These are phyloP conservation scores for Tetragnatha versicolor DNA, from an alignment of 1,140 invertebrate species.

Conservation along the genomic window DNA sequence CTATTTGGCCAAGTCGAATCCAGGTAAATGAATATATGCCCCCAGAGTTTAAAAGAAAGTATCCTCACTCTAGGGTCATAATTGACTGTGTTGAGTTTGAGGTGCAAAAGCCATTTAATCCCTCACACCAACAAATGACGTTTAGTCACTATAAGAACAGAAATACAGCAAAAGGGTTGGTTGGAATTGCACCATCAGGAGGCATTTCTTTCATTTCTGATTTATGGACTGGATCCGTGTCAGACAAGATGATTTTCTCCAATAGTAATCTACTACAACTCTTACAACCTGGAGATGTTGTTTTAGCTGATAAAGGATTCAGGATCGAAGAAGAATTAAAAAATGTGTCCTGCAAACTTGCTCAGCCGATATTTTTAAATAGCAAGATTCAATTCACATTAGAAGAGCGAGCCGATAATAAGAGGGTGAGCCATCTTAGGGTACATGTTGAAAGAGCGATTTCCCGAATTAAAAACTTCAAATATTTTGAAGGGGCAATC, in stretches of 20 bases:
- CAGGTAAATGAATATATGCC: neutral
- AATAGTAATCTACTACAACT: conserved; percentile 58
- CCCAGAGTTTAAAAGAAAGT: neutral
- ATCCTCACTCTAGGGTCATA: conserved; percentile 46
- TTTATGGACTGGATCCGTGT: conserved; percentile 58
- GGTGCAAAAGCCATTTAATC: conserved; percentile 57
- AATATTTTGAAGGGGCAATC: conserved; percentile 12
- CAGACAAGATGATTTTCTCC: conserved; percentile 60
- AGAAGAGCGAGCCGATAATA: neutral
- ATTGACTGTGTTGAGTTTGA: conserved; percentile 59
- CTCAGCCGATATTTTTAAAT: neutral
- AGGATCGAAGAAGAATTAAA: neutral
- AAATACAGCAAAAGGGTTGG: conserved; percentile 61
- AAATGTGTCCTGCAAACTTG: neutral
- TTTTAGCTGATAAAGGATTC: conserved; percentile 38
- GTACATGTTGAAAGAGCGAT: conserved; percentile 3
- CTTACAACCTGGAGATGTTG: conserved; percentile 19
- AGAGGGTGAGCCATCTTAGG: neutral
- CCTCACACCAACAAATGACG: conserved; percentile 56
- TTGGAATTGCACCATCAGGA: conserved; percentile 58
- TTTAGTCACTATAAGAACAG: conserved; percentile 61
- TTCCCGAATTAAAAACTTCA: neutral
- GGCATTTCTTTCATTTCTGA: conserved; percentile 59
- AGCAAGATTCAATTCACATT: neutral
- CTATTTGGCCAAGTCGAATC: neutral